A percentile compares a stretch with the other conserved stretches of the same genome.
Conservation (phyloP, 2,888 invertebrate genomes). For the Chymomyza caudatula region DNA sequence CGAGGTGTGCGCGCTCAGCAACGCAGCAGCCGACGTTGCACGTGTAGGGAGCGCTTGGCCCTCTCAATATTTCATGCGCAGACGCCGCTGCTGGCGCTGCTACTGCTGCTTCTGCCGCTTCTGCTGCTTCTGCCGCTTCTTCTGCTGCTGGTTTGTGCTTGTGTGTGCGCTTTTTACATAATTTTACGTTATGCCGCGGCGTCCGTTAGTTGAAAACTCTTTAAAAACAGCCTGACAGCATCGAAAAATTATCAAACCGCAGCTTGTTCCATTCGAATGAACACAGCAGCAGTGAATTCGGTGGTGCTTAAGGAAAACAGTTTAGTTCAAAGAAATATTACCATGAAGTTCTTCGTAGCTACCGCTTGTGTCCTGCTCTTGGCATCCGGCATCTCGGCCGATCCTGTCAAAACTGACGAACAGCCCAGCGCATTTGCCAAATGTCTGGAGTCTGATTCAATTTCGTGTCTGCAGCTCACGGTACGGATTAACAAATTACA, state of each 20-base stretch:
- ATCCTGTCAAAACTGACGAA: slow-evolving; percentile 67
- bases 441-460: slow-evolving; percentile 82
- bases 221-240: slow-evolving; percentile 78
- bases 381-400: slow-evolving; percentile 73
- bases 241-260: slow-evolving; percentile 79
- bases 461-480: slow-evolving; percentile 82
- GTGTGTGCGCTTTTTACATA: slow-evolving; percentile 62
- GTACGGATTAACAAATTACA: slow-evolving; percentile 74
- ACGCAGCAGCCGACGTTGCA: slow-evolving; percentile 23
- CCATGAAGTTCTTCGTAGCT: slow-evolving; percentile 76
- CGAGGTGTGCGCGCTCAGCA: slow-evolving; percentile 15
- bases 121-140: slow-evolving; percentile 16
- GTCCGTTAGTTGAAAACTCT: slow-evolving; percentile 74
- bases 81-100: slow-evolving; percentile 31
- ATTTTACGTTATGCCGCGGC: slow-evolving; percentile 65
- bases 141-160: slow-evolving; percentile 27
- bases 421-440: slow-evolving; percentile 78
- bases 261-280: slow-evolving; percentile 79
- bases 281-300: slow-evolving; percentile 76
- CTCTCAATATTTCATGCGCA: slow-evolving; percentile 45
- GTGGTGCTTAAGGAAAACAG: slow-evolving; percentile 68
- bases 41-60: slow-evolving; percentile 51
- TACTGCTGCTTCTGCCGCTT: slow-evolving; percentile 17
- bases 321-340: slow-evolving; percentile 42
- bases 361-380: slow-evolving; percentile 74